Conservation (phyloP, 2,797 vertebrate genomes). For the Dryobates pubescens region DNA sequence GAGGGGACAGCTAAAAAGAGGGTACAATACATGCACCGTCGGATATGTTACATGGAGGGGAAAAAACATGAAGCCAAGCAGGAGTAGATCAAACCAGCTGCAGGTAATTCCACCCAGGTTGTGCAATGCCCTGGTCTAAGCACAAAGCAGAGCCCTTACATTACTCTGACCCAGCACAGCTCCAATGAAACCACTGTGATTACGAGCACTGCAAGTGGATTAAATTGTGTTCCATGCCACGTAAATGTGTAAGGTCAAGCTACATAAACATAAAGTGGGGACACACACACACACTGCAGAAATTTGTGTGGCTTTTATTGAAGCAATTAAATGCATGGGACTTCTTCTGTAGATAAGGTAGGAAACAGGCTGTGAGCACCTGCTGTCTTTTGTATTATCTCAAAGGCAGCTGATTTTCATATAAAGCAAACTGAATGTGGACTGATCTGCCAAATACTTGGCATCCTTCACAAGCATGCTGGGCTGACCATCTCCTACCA, state of each 20-base stretch:
- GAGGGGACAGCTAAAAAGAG: neutral
- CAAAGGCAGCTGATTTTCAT: neutral
- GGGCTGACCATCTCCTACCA: neutral
- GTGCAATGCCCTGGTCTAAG: neutral
- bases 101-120: neutral
- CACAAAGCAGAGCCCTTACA: neutral
- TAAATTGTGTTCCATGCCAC: accelerated
- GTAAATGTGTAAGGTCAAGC: neutral
- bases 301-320: neutral
- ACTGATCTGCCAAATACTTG: accelerated
- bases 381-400: neutral
- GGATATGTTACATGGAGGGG: neutral
- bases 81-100: neutral
- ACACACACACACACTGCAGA: neutral
- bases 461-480: neutral
- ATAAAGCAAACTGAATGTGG: neutral
- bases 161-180: neutral
- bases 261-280: neutral
- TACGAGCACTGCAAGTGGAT: neutral
- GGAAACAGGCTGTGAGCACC: neutral
- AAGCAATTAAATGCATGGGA: neutral
- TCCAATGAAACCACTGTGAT: accelerated
- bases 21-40: accelerated
- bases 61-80: neutral
- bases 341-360: neutral